phyloP scores from a whole-genome alignment of 2,888 invertebrate species.

The Eutolmus rufibarbis region DNA sequence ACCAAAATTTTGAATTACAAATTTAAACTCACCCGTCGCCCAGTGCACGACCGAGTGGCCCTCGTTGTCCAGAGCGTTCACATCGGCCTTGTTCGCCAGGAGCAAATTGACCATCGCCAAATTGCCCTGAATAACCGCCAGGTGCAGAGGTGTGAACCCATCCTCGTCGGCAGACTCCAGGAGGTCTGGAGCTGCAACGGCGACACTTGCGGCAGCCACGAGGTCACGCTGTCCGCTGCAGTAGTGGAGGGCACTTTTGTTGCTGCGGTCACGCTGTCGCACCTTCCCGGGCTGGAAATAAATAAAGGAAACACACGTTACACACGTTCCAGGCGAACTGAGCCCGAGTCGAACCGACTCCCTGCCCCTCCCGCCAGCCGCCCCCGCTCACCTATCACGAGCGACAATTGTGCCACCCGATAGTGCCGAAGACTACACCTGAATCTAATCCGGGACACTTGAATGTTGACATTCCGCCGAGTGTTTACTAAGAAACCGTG shows the following conservation, averaged over 20 bases:
- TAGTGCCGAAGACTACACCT: conserved; percentile 1
- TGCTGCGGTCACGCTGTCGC: conserved; percentile 78
- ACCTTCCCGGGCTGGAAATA: conserved; percentile 68
- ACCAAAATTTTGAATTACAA: background rate
- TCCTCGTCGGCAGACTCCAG: conserved; percentile 88
- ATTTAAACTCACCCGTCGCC: conserved; percentile 82
- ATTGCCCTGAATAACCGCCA: conserved; percentile 94
- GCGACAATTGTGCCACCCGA: conserved; percentile 19
- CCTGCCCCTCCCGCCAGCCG: background rate
- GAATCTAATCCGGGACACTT: background rate
- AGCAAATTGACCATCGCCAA: conserved; percentile 85
- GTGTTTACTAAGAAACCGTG: conserved; percentile 38
- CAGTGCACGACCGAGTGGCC: conserved; percentile 96
- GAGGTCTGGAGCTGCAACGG: conserved; percentile 86
- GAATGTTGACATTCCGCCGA: conserved; percentile 16
- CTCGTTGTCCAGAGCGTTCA: conserved; percentile 90
- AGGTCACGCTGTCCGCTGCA: conserved; percentile 71
- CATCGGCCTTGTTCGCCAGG: conserved; percentile 86
- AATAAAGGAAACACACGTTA: conserved; percentile 7
- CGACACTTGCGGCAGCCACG: conserved; percentile 76
- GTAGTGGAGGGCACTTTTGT: conserved; percentile 92
- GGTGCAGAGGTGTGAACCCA: conserved; percentile 93
- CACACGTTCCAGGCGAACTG: background rate
- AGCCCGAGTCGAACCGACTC: background rate
- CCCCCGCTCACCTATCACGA: background rate